A percentile compares a stretch with the other conserved stretches of the same genome.
Evolutionary conservation across 2,888 invertebrate species (phyloP).

Genomic region (Apodemia zela): DNA sequence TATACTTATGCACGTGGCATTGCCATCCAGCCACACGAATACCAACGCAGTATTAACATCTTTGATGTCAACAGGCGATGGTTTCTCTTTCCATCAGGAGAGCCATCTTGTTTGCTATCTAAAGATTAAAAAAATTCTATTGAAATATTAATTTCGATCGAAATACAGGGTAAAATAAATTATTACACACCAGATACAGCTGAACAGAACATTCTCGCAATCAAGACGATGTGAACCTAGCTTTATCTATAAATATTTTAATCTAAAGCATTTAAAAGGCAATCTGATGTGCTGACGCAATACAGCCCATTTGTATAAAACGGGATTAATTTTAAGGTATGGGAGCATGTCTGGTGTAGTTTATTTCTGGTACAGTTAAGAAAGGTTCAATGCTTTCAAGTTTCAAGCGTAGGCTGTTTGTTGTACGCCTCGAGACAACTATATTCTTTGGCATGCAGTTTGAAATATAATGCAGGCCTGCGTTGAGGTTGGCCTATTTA

Average conservation of each 20-base stretch:
- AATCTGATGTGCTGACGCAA: background rate
- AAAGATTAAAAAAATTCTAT: no score
- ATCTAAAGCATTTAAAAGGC: constrained; percentile 16
- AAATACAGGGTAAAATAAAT: no score
- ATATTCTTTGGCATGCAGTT: constrained; percentile 42
- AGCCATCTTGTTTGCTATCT: no score
- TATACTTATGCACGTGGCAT: no score
- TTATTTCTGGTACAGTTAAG: constrained; percentile 37
- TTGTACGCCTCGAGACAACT: constrained; percentile 42
- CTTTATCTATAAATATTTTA: constrained; percentile 9
- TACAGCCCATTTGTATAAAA: constrained; percentile 22
- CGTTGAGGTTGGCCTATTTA: background rate
- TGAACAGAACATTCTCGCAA: background rate
- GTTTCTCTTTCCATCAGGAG: no score
- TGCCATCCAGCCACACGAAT: no score
- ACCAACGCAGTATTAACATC: no score
- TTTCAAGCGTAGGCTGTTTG: constrained; percentile 37
- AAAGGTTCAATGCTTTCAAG: constrained; percentile 30
- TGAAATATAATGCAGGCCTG: background rate
- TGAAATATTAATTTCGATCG: no score
- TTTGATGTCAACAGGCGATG: no score
- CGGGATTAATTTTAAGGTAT: constrained; percentile 30
- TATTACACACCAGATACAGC: background rate
- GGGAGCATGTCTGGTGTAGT: constrained; percentile 36
- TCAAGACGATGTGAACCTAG: background rate